A percentile compares a stretch with the other conserved stretches of the same genome.
Evolutionary conservation across 2,113 vertebrate species (phyloP).

Genomic region (Hirundichthys speculiger): DNA sequence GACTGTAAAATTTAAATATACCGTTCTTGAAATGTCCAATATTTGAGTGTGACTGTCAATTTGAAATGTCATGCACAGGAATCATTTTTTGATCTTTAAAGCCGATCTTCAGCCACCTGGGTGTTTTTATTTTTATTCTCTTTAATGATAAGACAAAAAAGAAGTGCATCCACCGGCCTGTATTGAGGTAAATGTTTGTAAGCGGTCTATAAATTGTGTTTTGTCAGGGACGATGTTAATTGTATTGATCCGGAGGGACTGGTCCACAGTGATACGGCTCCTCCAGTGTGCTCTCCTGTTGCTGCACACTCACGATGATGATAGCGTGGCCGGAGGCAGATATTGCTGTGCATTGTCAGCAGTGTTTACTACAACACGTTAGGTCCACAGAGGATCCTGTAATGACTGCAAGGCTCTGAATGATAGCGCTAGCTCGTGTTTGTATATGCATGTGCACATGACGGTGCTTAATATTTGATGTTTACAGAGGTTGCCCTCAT

Average conservation of each 20-base stretch:
- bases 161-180: background rate
- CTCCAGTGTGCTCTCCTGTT: slow-evolving; percentile 18
- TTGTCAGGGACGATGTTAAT: slow-evolving; percentile 25
- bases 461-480: slow-evolving; percentile 31
- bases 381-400: slow-evolving; percentile 32
- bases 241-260: slow-evolving; percentile 38
- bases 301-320: slow-evolving; percentile 8
- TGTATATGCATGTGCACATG: slow-evolving; percentile 6
- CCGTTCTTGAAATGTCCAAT: too few species aligned
- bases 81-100: too few species aligned
- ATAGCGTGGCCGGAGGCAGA: slow-evolving; percentile 29
- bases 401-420: slow-evolving; percentile 23
- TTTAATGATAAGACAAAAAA: too few species aligned
- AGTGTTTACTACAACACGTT: slow-evolving; percentile 44
- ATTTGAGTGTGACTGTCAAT: too few species aligned
- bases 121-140: too few species aligned
- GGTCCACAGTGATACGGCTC: slow-evolving; percentile 34
- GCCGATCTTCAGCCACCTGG: too few species aligned
- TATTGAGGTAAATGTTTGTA: background rate
- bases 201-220: slow-evolving; percentile 15
- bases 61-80: too few species aligned
- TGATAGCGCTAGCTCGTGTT: background rate
- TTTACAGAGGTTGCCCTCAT: slow-evolving; percentile 21
- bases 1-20: too few species aligned
- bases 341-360: slow-evolving; percentile 47